Evolutionary conservation across 1,140 invertebrate species (phyloP).

Genomic region (Drosophila jambulina): DNA sequence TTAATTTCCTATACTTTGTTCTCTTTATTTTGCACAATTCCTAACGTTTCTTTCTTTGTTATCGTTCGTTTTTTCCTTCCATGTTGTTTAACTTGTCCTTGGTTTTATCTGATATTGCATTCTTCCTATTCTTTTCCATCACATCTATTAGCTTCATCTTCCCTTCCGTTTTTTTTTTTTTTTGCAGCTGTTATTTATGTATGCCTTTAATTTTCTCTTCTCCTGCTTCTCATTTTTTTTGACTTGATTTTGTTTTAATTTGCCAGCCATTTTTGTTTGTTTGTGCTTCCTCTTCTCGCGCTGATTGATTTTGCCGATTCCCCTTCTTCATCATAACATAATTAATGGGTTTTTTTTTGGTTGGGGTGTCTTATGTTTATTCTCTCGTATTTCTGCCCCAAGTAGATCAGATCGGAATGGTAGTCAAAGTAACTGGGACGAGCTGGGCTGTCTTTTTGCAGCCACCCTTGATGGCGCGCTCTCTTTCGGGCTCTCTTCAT

Average conservation of each 20-base stretch:
- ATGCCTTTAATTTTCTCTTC: slow-evolving; percentile 1
- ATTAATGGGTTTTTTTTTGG: slow-evolving; percentile 1
- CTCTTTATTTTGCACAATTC: background rate
- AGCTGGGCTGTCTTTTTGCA: background rate
- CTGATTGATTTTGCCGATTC: slow-evolving; percentile 18
- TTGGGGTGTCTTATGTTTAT: background rate
- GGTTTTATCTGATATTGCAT: background rate
- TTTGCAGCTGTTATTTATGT: slow-evolving; percentile 15
- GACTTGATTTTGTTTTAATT: slow-evolving; percentile 24
- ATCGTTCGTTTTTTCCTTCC: background rate
- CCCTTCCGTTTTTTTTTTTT: background rate
- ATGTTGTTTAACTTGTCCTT: background rate
- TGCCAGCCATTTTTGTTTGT: slow-evolving; percentile 26
- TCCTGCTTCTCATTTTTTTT: slow-evolving; percentile 6
- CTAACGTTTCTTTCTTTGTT: background rate
- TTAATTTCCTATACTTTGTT: background rate
- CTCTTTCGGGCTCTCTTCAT: background rate
- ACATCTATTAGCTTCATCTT: background rate
- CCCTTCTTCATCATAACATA: background rate
- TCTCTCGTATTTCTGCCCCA: background rate
- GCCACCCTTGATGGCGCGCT: slow-evolving; percentile 2
- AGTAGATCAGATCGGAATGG: slow-evolving; percentile 5
- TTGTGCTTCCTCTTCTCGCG: slow-evolving; percentile 11
- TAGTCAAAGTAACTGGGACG: background rate
- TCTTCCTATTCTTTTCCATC: background rate